Conservation (phyloP, 2,888 invertebrate species). For the Amphipoea oculea region DNA sequence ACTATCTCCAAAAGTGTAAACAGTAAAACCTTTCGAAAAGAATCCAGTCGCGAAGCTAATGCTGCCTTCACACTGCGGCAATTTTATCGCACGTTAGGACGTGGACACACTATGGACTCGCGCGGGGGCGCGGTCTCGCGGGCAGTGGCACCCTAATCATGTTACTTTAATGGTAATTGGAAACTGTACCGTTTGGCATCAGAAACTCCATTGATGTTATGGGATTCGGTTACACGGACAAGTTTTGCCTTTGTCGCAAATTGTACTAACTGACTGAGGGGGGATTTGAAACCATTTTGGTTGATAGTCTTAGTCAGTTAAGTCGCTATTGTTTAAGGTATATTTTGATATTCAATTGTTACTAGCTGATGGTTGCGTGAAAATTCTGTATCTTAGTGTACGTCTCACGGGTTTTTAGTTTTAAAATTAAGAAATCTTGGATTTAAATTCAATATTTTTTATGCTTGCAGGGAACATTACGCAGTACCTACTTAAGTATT, state of each 20-base stretch:
- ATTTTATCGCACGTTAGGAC: conserved; percentile 24
- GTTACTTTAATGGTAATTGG: conserved; percentile 55
- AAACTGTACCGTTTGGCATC: conserved; percentile 48
- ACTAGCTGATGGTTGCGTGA: background rate
- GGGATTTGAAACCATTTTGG: conserved; percentile 19
- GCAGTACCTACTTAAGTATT: too few species aligned
- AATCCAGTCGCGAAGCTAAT: conserved; percentile 37
- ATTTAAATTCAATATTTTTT: background rate
- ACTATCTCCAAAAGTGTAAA: conserved; percentile 34
- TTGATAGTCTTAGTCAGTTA: conserved; percentile 1
- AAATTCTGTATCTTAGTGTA: background rate
- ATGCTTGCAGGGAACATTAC: background rate
- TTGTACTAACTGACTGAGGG: conserved; percentile 20
- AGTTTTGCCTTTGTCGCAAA: conserved; percentile 39
- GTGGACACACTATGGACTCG: background rate
- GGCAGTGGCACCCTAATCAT: conserved; percentile 23
- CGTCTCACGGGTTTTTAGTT: background rate
- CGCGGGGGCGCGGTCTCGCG: background rate
- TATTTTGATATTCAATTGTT: conserved; percentile 24
- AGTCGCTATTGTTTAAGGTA: background rate
- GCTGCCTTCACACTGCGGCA: conserved; percentile 15
- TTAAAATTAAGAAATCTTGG: background rate
- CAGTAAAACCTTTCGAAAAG: conserved; percentile 20
- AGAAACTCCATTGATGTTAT: conserved; percentile 53
- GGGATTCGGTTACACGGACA: conserved; percentile 29